Evolutionary conservation across 2,888 invertebrate species (phyloP).

Genomic region (Campoplex capitator): DNA sequence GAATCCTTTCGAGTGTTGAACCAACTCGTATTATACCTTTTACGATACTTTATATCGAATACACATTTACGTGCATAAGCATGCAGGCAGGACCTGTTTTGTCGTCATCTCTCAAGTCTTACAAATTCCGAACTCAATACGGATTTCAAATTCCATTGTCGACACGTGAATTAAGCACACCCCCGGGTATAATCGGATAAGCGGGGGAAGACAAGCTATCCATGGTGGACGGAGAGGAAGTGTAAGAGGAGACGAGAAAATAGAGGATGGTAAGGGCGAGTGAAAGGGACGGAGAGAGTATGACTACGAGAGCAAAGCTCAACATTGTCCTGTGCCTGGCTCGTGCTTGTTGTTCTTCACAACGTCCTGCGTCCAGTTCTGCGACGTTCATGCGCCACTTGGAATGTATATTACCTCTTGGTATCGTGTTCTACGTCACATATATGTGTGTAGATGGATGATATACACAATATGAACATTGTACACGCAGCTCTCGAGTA

Average conservation of each 20-base stretch:
- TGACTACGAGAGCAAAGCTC: slow-evolving; percentile 41
- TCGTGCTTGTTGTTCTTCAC: slow-evolving; percentile 30
- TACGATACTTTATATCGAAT: neutral
- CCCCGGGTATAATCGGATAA: slow-evolving; percentile 40
- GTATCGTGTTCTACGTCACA: slow-evolving; percentile 37
- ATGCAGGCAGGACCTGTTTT: slow-evolving; percentile 1
- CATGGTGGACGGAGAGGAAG: slow-evolving; percentile 14
- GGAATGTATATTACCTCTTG: slow-evolving; percentile 53
- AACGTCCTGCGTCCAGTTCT: slow-evolving; percentile 42
- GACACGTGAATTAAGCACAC: slow-evolving; percentile 69
- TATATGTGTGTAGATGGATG: slow-evolving; percentile 5
- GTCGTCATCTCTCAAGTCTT: slow-evolving; percentile 53
- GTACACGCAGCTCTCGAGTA: slow-evolving; percentile 60
- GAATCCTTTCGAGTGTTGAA: neutral
- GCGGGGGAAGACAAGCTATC: slow-evolving; percentile 22
- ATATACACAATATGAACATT: slow-evolving; percentile 59
- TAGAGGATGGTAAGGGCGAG: neutral
- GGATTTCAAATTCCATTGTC: slow-evolving; percentile 71
- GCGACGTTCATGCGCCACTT: slow-evolving; percentile 47
- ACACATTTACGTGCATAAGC: neutral
- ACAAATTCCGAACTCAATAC: slow-evolving; percentile 66
- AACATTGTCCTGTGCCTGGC: slow-evolving; percentile 43
- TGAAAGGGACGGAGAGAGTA: slow-evolving; percentile 24
- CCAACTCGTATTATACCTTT: neutral
- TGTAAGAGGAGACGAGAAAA: slow-evolving; percentile 54